A percentile compares a stretch with the other conserved stretches of the same genome.
These are phyloP conservation scores for Nipponia nippon DNA, from an alignment of 2,113 vertebrate species.

Conservation along the genomic window DNA sequence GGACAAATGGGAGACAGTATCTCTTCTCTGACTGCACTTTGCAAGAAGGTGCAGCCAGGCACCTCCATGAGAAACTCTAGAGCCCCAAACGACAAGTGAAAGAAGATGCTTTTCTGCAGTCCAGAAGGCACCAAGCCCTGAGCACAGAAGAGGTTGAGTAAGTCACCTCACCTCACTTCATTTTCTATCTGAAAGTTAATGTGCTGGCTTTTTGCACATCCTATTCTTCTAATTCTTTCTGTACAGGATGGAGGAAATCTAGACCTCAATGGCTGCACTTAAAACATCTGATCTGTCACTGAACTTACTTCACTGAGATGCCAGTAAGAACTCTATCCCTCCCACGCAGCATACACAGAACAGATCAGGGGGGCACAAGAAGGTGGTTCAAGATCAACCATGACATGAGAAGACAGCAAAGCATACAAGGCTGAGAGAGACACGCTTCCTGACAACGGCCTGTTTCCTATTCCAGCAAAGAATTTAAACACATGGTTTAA, in stretches of 20 bases:
- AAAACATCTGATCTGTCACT: neutral
- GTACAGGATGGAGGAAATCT: neutral
- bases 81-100: neutral
- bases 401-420: neutral
- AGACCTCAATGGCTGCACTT: neutral
- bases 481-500: neutral
- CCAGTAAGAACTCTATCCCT: neutral
- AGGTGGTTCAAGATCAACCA: neutral
- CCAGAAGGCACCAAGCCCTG: neutral
- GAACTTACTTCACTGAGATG: neutral
- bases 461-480: neutral
- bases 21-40: neutral
- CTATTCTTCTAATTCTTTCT: neutral
- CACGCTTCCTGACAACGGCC: neutral
- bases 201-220: neutral
- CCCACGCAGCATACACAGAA: neutral
- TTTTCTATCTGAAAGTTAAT: neutral
- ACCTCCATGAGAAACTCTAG: neutral
- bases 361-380: neutral
- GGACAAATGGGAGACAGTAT: neutral
- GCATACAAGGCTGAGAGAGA: neutral
- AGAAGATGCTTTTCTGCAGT: neutral
- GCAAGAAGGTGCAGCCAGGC: neutral
- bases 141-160: neutral
- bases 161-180: rapidly evolving